Conservation (phyloP, 2,113 vertebrate species). For the Mastomys coucha region DNA sequence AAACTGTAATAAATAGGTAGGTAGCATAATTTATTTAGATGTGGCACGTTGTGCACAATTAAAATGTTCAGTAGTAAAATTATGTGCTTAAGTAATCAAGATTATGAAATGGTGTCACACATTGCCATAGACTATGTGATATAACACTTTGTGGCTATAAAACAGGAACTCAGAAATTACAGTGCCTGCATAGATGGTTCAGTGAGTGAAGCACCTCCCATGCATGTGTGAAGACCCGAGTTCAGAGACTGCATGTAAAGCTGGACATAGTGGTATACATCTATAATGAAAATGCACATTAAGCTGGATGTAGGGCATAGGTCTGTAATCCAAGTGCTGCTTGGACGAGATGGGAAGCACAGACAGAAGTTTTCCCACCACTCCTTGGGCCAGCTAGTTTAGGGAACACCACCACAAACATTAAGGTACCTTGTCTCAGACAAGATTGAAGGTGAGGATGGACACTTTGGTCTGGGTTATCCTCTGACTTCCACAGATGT, state of each 20-base stretch:
- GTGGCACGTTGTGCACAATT: neutral
- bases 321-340: neutral
- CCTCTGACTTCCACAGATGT: neutral
- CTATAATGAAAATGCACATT: neutral
- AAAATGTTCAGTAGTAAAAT: slow-evolving; percentile 45
- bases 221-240: too few relatives aligned
- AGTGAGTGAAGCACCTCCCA: too few relatives aligned
- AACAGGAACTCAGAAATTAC: neutral
- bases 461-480: neutral
- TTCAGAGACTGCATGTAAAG: neutral
- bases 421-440: neutral
- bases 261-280: too few relatives aligned
- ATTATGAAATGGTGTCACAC: neutral
- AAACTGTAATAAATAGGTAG: slow-evolving; percentile 24
- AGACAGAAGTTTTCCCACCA: neutral
- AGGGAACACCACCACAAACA: neutral
- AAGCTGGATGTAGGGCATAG: too few relatives aligned
- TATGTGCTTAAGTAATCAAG: neutral
- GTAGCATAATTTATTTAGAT: slow-evolving; percentile 15
- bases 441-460: neutral
- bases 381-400: neutral
- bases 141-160: neutral
- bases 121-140: neutral
- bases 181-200: neutral
- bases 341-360: too few relatives aligned